Percentiles rank a stretch among this genome's conserved stretches.
Conservation (phyloP, 2,888 invertebrate species). For the Luperina nickerlii region DNA sequence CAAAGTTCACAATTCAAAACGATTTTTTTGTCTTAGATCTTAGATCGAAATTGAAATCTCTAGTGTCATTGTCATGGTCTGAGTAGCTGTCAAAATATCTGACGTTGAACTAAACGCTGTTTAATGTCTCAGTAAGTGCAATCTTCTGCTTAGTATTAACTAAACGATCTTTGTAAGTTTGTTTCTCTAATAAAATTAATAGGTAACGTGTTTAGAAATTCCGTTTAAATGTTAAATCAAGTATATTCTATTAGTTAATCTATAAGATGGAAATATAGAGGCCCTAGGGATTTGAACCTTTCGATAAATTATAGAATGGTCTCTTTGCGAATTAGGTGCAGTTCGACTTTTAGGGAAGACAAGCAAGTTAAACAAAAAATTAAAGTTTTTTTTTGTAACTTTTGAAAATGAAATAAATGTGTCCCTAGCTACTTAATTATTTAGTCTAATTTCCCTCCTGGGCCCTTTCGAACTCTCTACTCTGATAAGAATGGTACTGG, state of each 20-base stretch:
- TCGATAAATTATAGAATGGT: too few relatives aligned
- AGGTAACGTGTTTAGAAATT: too few relatives aligned
- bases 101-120: conserved; percentile 1
- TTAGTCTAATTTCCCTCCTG: background rate
- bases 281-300: too few relatives aligned
- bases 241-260: too few relatives aligned
- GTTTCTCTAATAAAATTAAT: background rate
- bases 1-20: background rate
- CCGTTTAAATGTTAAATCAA: too few relatives aligned
- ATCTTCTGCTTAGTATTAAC: background rate
- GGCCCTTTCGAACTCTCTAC: background rate
- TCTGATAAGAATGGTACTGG: background rate
- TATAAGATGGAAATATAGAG: too few relatives aligned
- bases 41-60: background rate
- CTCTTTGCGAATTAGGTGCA: too few relatives aligned
- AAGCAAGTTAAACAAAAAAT: too few relatives aligned
- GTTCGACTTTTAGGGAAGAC: too few relatives aligned
- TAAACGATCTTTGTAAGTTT: background rate
- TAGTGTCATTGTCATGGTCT: conserved; percentile 2
- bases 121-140: background rate
- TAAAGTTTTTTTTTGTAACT: too few relatives aligned
- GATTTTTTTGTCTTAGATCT: background rate
- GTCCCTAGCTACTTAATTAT: background rate
- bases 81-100: background rate
- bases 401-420: background rate